A percentile compares a stretch with the other conserved stretches of the same genome.
Evolutionary conservation across 2,113 vertebrate species (phyloP).

Genomic region (Morone chrysops): DNA sequence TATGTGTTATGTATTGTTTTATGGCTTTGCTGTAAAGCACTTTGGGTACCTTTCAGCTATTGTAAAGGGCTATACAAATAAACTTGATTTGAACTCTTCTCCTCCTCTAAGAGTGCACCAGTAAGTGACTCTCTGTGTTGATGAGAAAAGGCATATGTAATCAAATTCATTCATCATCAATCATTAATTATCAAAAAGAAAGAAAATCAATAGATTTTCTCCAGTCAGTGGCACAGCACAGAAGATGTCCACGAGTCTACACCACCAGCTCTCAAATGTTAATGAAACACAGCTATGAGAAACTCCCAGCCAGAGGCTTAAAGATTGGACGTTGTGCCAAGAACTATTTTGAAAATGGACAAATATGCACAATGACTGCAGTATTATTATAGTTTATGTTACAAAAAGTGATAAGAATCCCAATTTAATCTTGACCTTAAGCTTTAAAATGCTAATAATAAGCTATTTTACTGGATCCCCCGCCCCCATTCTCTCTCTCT

Average conservation of each 20-base stretch:
- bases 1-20: too few relatives aligned
- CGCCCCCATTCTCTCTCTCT: too few relatives aligned
- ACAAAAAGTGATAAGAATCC: neutral
- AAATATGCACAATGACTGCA: neutral
- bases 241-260: neutral
- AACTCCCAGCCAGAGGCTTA: neutral
- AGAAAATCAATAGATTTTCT: too few relatives aligned
- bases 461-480: neutral
- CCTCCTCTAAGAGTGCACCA: too few relatives aligned
- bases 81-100: too few relatives aligned
- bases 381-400: neutral
- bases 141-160: too few relatives aligned
- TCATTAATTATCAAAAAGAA: neutral
- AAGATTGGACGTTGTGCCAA: neutral
- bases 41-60: too few relatives aligned
- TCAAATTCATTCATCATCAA: neutral
- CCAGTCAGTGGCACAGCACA: neutral
- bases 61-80: too few relatives aligned
- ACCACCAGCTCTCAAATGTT: neutral
- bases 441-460: neutral
- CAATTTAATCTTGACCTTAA: neutral
- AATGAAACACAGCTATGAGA: neutral
- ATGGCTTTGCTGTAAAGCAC: too few relatives aligned
- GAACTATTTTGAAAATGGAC: neutral
- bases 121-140: too few relatives aligned